Base-by-base conservation (phyloP, 2,888 invertebrate species). In the Apotomis capreana region DNA sequence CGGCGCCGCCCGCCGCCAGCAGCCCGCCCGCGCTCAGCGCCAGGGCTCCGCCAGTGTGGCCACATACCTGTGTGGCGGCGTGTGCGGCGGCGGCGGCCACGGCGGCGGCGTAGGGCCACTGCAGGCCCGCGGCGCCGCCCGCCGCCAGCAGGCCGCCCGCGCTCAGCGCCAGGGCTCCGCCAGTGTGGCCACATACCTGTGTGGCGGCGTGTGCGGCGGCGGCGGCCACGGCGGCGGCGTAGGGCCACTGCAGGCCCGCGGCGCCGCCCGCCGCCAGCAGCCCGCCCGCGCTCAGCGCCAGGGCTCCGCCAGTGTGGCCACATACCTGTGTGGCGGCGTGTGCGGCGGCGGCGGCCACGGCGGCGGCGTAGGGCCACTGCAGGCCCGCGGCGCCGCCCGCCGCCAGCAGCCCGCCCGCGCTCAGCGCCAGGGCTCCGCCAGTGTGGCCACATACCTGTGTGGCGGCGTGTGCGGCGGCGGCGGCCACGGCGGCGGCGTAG, bases 91-190 rank as follows among this genome's bases (percentile, higher is more conserved):
- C 95, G 6, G 95, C 86, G 4, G 94, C 94, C 0, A 97, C 87
- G 0, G 97, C 95, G 0, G 92, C 87, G 83, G 96, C 98, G 91
- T 97, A 99, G 0, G 98, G 97, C 95, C 96, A 95, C 0, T 96
- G 95, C 86, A 98, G 96, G 36, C 95, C 95, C 70, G 95, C 95
- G 5, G 80, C 58, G 77, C 95, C 87, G 69, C 95, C 94, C 0
- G 95, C 80, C 0, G 97, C 97, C 0, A 96, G 94, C 0, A 95
- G 77, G 0, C 95, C 83, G 60, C 97, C 94, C 0, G 94, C 85
- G 46, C 97, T 92, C 95, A 94, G 89, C 0, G 59, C 59, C n/a
- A 59, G n/a, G 59, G 59, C 59, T 59, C 58, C 49, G 9, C 60
- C 3, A 5, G 3, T 4, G 36, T 0, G 26, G 5, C 3, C 4